Evolutionary conservation across 2,113 vertebrate species (phyloP), one percentile per base, ranked within the genome.

Genomic region (Hemicordylus capensis): DNA sequence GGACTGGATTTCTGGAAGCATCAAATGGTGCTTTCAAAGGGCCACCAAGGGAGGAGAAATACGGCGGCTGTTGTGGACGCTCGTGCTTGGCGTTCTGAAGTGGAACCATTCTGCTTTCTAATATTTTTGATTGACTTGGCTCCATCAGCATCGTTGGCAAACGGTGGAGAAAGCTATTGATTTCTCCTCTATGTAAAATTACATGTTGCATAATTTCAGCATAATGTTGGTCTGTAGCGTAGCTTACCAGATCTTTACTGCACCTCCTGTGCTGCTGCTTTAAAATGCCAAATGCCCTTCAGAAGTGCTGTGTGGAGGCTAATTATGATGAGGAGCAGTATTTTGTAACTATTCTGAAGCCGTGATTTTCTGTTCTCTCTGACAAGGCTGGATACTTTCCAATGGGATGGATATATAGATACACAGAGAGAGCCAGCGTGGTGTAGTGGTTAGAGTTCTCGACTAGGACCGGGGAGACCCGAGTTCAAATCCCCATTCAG

Each of bases 121-220:
- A 85, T 70, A 72, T 46, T 85, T 59, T 39, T 61, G 39, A 59
- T 77, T 78, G 64, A 59, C 31, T 67, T 85, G 75, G 39, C 63
- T 17, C 19, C 3, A 28, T 34, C 37, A 8, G 42, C 14, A 24
- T 31, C 28, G 22, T 69, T 69, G 54, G 75, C 66, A 48, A 79
- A 78, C 54, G 42, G 51, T 59, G 6, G 17, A 22, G 39, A 85
- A 46, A 72, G 42, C 12, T 1, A 51, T 78, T 72, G 76, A 63
- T 85, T 85, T 48, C 42, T 54, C 37, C 66, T 22, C 54, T 61
- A 37, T 82, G 80, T 46, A 73, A 79, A 78, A 79, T 37, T 76
- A 7, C 20, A 17, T 2, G 24, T 72, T 78, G 66, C 42, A 61
- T 85, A 51, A 70, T 70, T 39, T 69, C 26, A 20, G 54, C 4